phyloP scores from a whole-genome alignment of 2,888 invertebrate genomes.

The Ophonus ardosiacus region DNA sequence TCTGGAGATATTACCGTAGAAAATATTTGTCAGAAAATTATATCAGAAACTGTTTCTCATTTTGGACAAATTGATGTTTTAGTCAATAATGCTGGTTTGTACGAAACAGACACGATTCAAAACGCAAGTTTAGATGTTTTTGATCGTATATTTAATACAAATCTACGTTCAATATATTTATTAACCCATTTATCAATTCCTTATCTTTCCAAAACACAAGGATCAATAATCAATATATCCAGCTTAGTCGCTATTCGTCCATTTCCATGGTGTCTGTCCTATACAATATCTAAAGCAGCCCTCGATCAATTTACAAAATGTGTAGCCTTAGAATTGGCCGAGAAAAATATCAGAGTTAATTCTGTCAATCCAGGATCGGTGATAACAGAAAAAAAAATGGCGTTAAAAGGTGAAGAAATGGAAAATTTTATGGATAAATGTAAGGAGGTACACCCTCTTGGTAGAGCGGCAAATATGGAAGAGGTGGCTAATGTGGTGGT shows the following conservation, averaged over 20 bases:
- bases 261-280: constrained; percentile 93
- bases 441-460: constrained; percentile 83
- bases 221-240: constrained; percentile 95
- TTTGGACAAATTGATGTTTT: constrained; percentile 88
- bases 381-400: constrained; percentile 81
- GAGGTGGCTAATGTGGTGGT: constrained; percentile 84
- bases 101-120: constrained; percentile 91
- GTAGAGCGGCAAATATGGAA: constrained; percentile 79
- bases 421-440: constrained; percentile 82
- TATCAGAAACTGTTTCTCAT: constrained; percentile 85
- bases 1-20: constrained; percentile 87
- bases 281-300: constrained; percentile 95
- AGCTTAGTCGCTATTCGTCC: constrained; percentile 95
- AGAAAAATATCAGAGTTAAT: constrained; percentile 92
- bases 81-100: constrained; percentile 93
- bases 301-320: constrained; percentile 97
- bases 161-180: constrained; percentile 89
- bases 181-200: constrained; percentile 93
- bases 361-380: constrained; percentile 93
- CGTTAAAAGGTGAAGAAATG: constrained; percentile 81
- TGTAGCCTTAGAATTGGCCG: constrained; percentile 90
- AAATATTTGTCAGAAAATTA: constrained; percentile 83
- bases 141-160: constrained; percentile 93
- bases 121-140: constrained; percentile 90
- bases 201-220: constrained; percentile 88